Base-by-base conservation (phyloP, 2,797 vertebrate species). In the Smutsia temminckii region DNA sequence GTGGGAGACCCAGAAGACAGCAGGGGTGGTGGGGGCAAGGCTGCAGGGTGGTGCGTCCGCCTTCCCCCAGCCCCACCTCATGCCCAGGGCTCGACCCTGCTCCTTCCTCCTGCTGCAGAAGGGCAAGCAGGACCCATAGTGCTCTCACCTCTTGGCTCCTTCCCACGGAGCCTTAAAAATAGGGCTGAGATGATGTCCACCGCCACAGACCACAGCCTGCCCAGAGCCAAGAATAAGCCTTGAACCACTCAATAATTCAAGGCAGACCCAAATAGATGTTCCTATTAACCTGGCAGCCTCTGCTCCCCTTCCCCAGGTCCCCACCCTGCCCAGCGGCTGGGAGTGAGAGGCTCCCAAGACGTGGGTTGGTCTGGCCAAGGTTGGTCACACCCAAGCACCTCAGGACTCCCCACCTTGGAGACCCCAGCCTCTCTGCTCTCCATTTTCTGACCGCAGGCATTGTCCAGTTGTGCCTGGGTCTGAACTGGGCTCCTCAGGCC, bases 171-270 rank as follows among this genome's bases (percentile, higher is more conserved):
- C 49, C 87, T 96, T 96, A 96, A 95, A 97, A 97, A 97, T 95
- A 96, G 92, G 87, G 63, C 84, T 0, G 0, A 14, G 5, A 49
- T 18, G 74, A 37, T 66, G 90, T 63, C 94, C 7, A 0, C 75
- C 72, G 57, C 27, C 20, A 10, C 63, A 71, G 89, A 84, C 87
- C 90, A 79, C 90, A 80, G 95, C 80, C 90, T 13, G 18, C 53
- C 51, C 23, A 13, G 66, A 61, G 83, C 93, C 86, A 72, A 92
- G 94, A 93, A 96, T 96, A 96, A 61, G 85, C 64, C 96, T 63
- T 8, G 63, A 94, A 13, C 53, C 53, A 42, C 94, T 97, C 89
- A 97, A 97, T 97, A 96, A 97, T 97, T 97, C 95, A 97, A 42
- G 32, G 68, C 6, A 1, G 63, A 88, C 55, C 71, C 80, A 94